These are phyloP conservation scores for Schlechtendalia chinensis DNA, from an alignment of 1,140 invertebrate genomes.

Conservation along the genomic window DNA sequence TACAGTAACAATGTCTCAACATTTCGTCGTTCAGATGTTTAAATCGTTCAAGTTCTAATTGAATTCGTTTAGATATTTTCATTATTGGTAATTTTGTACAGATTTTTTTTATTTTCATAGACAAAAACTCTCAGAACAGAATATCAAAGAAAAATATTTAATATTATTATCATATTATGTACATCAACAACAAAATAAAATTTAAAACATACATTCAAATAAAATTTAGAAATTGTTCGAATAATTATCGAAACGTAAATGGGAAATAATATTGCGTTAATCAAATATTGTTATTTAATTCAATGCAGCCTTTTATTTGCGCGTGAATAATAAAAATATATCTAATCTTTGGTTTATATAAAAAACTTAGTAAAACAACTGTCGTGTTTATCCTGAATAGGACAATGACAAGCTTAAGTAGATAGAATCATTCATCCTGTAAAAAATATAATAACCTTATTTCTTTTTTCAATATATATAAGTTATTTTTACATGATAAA, in stretches of 20 bases:
- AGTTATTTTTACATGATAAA: slow-evolving; percentile 1
- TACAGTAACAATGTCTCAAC: neutral
- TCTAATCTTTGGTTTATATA: slow-evolving; percentile 48
- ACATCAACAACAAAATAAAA: slow-evolving; percentile 21
- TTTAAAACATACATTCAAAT: slow-evolving; percentile 19
- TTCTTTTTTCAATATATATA: neutral
- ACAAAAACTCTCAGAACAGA: neutral
- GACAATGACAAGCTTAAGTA: slow-evolving; percentile 30
- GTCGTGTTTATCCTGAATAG: neutral
- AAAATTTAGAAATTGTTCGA: neutral
- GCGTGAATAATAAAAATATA: slow-evolving; percentile 49
- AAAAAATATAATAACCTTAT: slow-evolving; percentile 43
- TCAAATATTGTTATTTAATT: slow-evolving; percentile 19
- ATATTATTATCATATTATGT: slow-evolving; percentile 8
- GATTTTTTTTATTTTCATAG: neutral
- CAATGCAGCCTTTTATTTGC: slow-evolving; percentile 46
- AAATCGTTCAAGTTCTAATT: neutral
- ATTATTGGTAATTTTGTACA: neutral
- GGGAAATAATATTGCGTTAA: slow-evolving; percentile 20
- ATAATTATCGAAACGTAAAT: slow-evolving; percentile 14
- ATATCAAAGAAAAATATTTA: slow-evolving; percentile 5
- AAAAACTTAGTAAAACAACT: slow-evolving; percentile 38
- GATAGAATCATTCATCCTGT: slow-evolving; percentile 17
- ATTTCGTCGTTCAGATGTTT: neutral
- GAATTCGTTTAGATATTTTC: neutral